Conservation (phyloP, 2,797 vertebrate species). For the Acrocephalus scirpaceus region DNA sequence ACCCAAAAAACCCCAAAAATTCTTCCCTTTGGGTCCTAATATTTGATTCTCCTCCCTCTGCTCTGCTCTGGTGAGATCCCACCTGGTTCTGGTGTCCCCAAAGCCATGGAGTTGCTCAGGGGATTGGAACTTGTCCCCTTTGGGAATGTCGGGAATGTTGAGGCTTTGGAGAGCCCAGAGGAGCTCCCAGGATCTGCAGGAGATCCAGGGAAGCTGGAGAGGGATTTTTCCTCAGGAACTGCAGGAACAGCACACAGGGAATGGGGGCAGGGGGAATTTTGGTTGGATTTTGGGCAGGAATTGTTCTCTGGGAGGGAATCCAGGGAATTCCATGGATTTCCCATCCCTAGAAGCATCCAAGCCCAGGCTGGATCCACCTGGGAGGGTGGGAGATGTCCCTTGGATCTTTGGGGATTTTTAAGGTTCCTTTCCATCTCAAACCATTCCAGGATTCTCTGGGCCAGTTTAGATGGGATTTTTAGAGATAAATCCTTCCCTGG, state of each 20-base stretch:
- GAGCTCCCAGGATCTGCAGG: too few relatives aligned
- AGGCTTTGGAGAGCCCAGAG: not conserved
- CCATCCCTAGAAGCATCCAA: not conserved
- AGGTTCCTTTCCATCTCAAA: too few relatives aligned
- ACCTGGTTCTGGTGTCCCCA: fast-evolving
- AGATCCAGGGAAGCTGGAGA: not conserved
- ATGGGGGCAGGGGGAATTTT: not conserved
- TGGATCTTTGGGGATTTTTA: too few relatives aligned
- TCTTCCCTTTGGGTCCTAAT: not conserved
- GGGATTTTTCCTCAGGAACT: not conserved
- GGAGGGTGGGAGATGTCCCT: too few relatives aligned
- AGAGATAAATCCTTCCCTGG: too few relatives aligned
- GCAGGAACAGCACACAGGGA: not conserved
- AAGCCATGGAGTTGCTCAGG: not conserved
- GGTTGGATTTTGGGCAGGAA: not conserved
- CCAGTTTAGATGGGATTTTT: too few relatives aligned
- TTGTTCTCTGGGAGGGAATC: not conserved
- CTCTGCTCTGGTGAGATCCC: not conserved
- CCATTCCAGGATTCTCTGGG: too few relatives aligned
- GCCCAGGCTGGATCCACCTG: too few relatives aligned
- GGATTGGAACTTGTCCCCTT: not conserved
- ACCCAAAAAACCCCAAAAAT: not conserved
- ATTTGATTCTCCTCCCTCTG: not conserved
- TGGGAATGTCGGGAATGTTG: not conserved
- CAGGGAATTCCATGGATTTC: not conserved